These are phyloP conservation scores for Genyomyrus donnyi DNA, from an alignment of 2,113 vertebrate species.

Conservation along the genomic window DNA sequence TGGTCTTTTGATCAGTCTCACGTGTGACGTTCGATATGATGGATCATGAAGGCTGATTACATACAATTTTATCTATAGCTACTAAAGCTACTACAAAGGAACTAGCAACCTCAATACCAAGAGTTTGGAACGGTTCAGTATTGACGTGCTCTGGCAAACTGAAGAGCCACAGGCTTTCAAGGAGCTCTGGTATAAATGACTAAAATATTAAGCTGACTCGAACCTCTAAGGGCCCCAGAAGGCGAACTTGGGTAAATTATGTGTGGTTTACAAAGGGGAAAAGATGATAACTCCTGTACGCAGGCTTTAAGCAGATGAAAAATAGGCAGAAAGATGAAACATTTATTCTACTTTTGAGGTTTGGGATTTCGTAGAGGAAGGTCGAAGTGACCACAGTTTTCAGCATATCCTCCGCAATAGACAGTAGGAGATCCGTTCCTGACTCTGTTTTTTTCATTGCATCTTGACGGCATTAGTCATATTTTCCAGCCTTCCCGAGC, in stretches of 20 bases:
- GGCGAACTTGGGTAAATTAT: background rate
- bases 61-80: background rate
- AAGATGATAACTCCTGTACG: background rate
- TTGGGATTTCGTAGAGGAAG: background rate
- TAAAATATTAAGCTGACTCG: background rate
- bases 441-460: background rate
- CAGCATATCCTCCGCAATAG: background rate
- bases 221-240: background rate
- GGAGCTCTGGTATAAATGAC: background rate
- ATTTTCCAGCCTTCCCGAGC: background rate
- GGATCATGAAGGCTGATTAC: background rate
- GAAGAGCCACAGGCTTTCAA: background rate
- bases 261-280: background rate
- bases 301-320: background rate
- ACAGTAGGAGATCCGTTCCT: background rate
- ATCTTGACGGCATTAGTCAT: background rate
- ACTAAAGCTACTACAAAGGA: background rate
- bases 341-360: background rate
- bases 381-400: background rate
- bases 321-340: background rate
- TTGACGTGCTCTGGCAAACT: background rate
- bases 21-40: background rate
- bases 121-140: background rate
- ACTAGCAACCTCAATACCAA: background rate
- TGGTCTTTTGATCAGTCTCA: background rate